phyloP scores from a whole-genome alignment of 2,888 invertebrate genomes.

The Linyphia triangularis region DNA sequence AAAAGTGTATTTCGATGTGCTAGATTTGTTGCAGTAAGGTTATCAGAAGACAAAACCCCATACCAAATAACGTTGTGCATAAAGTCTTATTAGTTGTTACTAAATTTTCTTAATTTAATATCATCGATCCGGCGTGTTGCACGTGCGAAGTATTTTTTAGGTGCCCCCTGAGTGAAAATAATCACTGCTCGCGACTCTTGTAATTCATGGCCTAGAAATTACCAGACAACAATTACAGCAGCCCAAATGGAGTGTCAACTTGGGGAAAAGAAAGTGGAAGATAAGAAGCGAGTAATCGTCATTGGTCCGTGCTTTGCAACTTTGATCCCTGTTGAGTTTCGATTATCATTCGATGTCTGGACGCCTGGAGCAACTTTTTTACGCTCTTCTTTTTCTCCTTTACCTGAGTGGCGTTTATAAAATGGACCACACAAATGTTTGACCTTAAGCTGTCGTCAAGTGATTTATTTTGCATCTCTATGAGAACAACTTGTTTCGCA shows the following conservation, averaged over 20 bases:
- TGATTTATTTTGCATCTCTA: conserved; percentile 57
- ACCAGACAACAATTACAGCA: conserved; percentile 55
- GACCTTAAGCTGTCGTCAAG: conserved; percentile 70
- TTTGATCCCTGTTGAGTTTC: conserved; percentile 37
- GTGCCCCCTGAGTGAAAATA: conserved; percentile 22
- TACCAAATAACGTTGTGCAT: too few species aligned
- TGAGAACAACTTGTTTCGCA: conserved; percentile 15
- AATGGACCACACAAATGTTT: conserved; percentile 67
- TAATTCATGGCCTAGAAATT: conserved; percentile 68
- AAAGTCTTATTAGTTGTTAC: too few species aligned
- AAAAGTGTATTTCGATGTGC: too few species aligned
- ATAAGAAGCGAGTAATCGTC: conserved; percentile 32
- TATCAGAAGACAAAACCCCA: too few species aligned
- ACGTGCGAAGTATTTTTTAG: not conserved
- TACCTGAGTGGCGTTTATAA: conserved; percentile 47
- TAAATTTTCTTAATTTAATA: too few species aligned
- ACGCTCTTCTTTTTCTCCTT: not conserved
- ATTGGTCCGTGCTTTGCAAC: conserved; percentile 52
- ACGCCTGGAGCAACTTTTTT: conserved; percentile 10
- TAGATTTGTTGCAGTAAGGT: too few species aligned
- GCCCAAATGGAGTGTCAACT: conserved; percentile 65
- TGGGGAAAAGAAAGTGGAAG: conserved; percentile 6
- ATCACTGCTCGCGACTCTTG: conserved; percentile 43
- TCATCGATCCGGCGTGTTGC: not conserved
- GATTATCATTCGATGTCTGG: conserved; percentile 34